Base-by-base conservation (phyloP, 2,113 vertebrate genomes). In the Chrysemys picta region DNA sequence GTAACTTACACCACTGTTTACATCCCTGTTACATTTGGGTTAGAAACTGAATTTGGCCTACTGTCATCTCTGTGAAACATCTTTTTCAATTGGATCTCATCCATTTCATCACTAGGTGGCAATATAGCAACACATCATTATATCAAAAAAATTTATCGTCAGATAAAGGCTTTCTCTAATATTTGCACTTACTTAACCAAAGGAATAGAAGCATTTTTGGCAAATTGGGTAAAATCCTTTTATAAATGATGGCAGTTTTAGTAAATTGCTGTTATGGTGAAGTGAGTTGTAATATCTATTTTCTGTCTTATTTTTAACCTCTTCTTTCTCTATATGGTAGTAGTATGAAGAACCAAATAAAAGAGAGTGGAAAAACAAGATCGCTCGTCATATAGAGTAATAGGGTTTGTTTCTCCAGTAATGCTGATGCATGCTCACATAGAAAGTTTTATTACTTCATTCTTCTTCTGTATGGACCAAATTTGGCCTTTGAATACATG, bases 71-170 rank as follows among this genome's bases (percentile, higher is more conserved):
- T 72, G 65, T 72, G 9, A 31, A 31, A 50, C 78, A 38, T 17
- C 1, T 2, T 45, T 82, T 27, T 72, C 80, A 80, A 0, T 10
- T 95, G 93, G 42, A 93, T 42, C 29, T 93, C 17, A 81, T 80
- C 76, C 31, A 0, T 49, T 87, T 93, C 52, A 69, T 78, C 96
- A 80, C 96, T 96, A 97, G 97, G 95, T 97, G 97, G 97, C 97
- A 96, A 80, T 83, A 91, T 45, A 94, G 82, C 53, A 93, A 90
- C 93, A 21, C 80, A 6, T 17, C 80, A 9, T 17, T 27, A 65
- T 12, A 52, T 5, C 69, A 76, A n/a, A 96, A 87, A 35, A 10
- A 45, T 35, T 90, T 65, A 0, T 21, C 82, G 52, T 35, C 29
- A 65, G 35, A 53, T 31, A 59, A 3, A 21, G 65, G 8, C 22